A percentile compares a stretch with the other conserved stretches of the same genome.
Evolutionary conservation across 2,888 invertebrate genomes (phyloP).

Genomic region (Hoplodrina blanda): DNA sequence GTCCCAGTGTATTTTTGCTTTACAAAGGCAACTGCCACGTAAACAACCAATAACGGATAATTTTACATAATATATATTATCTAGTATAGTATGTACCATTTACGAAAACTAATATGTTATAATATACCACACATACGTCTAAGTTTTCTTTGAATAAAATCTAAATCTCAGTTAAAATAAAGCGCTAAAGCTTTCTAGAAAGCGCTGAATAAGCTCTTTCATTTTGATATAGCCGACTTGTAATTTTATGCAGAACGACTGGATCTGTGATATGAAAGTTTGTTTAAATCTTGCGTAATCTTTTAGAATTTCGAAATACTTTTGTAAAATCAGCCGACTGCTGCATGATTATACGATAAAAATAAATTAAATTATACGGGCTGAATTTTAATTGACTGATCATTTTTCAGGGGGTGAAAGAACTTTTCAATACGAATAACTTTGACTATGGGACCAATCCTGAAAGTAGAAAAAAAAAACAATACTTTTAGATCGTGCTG

Average conservation of each 20-base stretch:
- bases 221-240: conserved; percentile 22
- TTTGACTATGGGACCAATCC: too few relatives aligned
- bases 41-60: too few relatives aligned
- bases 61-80: too few relatives aligned
- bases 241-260: conserved; percentile 36
- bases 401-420: too few relatives aligned
- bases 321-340: neutral
- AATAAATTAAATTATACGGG: too few relatives aligned
- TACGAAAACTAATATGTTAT: neutral
- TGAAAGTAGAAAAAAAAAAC: too few relatives aligned
- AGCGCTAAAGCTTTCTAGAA: conserved; percentile 11
- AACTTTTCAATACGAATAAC: too few relatives aligned
- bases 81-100: too few relatives aligned
- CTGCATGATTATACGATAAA: neutral
- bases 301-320: conserved; percentile 5
- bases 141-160: conserved; percentile 22
- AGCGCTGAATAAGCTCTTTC: conserved; percentile 43
- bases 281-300: neutral
- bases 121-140: conserved; percentile 1
- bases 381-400: too few relatives aligned
- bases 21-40: too few relatives aligned
- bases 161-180: conserved; percentile 18
- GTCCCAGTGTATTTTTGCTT: neutral
- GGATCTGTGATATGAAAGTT: conserved; percentile 17
- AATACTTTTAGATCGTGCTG: too few relatives aligned